phyloP scores from a whole-genome alignment of 2,888 invertebrate species.

The Parascotia fuliginaria region DNA sequence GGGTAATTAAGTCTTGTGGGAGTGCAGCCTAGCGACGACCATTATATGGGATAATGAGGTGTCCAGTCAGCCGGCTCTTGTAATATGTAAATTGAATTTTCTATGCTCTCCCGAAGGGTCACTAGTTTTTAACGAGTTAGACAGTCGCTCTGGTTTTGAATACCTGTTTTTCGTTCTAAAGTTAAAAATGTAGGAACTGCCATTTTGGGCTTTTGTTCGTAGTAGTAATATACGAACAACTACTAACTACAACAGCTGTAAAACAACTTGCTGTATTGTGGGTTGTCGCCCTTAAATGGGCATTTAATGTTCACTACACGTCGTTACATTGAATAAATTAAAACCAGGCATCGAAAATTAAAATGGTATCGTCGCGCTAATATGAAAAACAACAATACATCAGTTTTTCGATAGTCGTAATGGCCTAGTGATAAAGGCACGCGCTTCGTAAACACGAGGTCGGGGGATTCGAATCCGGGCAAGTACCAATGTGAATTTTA shows the following conservation, averaged over 20 bases:
- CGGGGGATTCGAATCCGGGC: too few relatives aligned
- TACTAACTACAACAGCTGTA: not conserved
- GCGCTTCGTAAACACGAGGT: too few relatives aligned
- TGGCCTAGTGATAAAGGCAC: too few relatives aligned
- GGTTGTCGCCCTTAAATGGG: not conserved
- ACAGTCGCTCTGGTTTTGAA: slow-evolving; percentile 13
- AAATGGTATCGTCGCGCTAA: slow-evolving; percentile 22
- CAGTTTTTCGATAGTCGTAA: too few relatives aligned
- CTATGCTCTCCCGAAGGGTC: slow-evolving; percentile 59
- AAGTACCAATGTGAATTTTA: too few relatives aligned
- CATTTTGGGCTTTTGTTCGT: not conserved
- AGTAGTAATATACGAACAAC: too few relatives aligned
- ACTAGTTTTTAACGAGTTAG: slow-evolving; percentile 55
- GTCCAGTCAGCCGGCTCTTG: slow-evolving; percentile 75
- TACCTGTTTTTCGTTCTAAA: slow-evolving; percentile 1
- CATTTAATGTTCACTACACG: not conserved
- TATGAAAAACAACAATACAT: too few relatives aligned
- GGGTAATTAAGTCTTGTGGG: slow-evolving; percentile 80
- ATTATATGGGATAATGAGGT: slow-evolving; percentile 83
- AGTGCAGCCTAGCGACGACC: slow-evolving; percentile 69
- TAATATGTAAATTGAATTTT: slow-evolving; percentile 82
- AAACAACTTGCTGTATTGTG: not conserved
- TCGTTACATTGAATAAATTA: not conserved
- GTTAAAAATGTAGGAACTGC: not conserved
- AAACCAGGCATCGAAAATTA: not conserved